phyloP scores from a whole-genome alignment of 2,888 invertebrate species.

The Hypena proboscidalis region DNA sequence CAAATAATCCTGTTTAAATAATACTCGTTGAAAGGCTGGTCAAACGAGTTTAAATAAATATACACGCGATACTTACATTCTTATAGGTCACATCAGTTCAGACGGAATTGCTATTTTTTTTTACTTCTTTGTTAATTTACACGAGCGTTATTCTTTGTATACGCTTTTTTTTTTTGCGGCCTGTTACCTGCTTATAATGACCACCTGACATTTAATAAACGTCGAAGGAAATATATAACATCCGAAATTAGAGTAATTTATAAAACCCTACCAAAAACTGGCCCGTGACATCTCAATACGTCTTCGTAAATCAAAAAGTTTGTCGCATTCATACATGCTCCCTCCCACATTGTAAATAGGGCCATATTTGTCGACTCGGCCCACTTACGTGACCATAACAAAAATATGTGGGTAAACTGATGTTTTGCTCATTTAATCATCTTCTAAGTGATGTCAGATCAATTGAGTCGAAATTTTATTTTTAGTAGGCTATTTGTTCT shows the following conservation, averaged over 20 bases:
- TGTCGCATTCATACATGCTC: neutral
- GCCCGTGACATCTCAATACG: neutral
- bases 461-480: slow-evolving; percentile 32
- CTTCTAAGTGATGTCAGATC: slow-evolving; percentile 26
- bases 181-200: neutral
- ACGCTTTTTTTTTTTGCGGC: slow-evolving; percentile 1
- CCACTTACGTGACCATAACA: neutral
- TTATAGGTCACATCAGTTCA: slow-evolving; percentile 30
- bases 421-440: slow-evolving; percentile 9
- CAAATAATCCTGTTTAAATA: slow-evolving; percentile 34
- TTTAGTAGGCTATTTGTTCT: slow-evolving; percentile 36
- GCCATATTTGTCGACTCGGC: slow-evolving; percentile 1
- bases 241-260: slow-evolving; percentile 1
- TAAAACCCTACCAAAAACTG: neutral
- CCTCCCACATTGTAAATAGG: slow-evolving; percentile 1
- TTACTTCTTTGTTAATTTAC: slow-evolving; percentile 19
- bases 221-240: neutral
- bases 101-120: slow-evolving; percentile 16
- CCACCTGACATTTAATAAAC: neutral
- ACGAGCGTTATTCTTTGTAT: slow-evolving; percentile 11
- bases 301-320: slow-evolving; percentile 1
- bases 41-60: slow-evolving; percentile 31
- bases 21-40: slow-evolving; percentile 32
- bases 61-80: slow-evolving; percentile 24
- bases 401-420: neutral